Percentiles rank a stretch among this genome's conserved stretches.
Conservation (phyloP, 2,888 invertebrate species). For the Ctena decussata region DNA sequence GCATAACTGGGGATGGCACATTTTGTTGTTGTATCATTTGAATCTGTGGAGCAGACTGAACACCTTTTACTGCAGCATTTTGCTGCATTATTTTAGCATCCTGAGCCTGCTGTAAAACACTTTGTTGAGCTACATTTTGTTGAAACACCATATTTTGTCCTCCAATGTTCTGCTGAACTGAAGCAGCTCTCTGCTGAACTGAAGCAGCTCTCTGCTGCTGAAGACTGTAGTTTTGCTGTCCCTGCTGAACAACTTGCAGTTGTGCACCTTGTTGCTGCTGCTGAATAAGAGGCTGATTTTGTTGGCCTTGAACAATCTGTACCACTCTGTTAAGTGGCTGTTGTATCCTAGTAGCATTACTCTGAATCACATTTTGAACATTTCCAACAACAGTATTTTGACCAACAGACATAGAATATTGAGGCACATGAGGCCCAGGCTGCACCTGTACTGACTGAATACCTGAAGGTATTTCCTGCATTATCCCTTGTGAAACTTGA, state of each 20-base stretch:
- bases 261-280: not conserved
- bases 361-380: not conserved
- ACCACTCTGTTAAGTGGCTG: not conserved
- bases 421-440: not conserved
- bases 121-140: no score
- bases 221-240: not conserved
- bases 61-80: no score
- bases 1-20: no score
- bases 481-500: no score
- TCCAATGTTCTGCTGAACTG: not conserved
- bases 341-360: not conserved
- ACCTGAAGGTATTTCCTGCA: not conserved
- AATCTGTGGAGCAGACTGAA: no score
- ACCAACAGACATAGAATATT: not conserved
- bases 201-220: not conserved
- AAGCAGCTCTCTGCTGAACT: not conserved
- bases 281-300: not conserved
- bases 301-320: no score
- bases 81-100: no score
- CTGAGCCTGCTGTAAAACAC: no score
- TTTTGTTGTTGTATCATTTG: no score
- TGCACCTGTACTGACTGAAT: not conserved
- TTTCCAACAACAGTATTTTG: no score
- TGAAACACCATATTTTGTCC: not conserved
- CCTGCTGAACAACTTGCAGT: not conserved